phyloP scores from a whole-genome alignment of 2,113 vertebrate species.

The Pholis gunnellus region DNA sequence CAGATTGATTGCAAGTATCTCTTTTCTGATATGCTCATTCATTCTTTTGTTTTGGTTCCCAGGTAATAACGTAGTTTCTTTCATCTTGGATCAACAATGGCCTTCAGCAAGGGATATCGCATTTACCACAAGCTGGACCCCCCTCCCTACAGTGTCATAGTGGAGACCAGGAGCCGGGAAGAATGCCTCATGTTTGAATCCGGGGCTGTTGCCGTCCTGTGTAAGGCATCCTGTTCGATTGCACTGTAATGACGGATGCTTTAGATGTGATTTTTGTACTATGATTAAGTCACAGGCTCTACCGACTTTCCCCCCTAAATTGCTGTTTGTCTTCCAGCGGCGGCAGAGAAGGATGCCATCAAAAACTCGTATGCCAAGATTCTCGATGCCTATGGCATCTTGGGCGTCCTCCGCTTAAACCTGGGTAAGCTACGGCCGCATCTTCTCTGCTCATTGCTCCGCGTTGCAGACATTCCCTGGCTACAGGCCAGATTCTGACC shows the following conservation, averaged over 20 bases:
- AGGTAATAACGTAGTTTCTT: conserved; percentile 62
- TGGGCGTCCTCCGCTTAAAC: conserved; percentile 95
- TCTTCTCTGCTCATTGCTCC: neutral
- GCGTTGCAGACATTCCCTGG: neutral
- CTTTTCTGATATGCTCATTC: neutral
- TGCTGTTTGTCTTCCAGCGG: conserved; percentile 75
- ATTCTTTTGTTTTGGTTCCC: conserved; percentile 23
- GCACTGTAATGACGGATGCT: neutral
- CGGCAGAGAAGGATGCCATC: conserved; percentile 96
- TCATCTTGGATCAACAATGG: conserved; percentile 85
- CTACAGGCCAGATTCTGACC: neutral
- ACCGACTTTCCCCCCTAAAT: neutral
- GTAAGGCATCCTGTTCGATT: conserved; percentile 84
- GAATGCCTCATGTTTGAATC: conserved; percentile 99
- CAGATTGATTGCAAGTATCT: neutral
- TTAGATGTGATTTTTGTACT: neutral
- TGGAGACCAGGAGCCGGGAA: conserved; percentile 92
- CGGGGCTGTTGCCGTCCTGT: conserved; percentile 94
- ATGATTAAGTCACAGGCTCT: neutral
- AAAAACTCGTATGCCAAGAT: conserved; percentile 93
- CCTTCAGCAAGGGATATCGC: conserved; percentile 98
- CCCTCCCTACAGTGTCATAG: conserved; percentile 94
- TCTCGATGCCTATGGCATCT: conserved; percentile 95
- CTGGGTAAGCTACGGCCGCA: conserved; percentile 88
- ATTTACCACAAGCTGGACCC: conserved; percentile 98